A percentile compares a stretch with the other conserved stretches of the same genome.
Evolutionary conservation across 2,888 invertebrate species (phyloP).

Genomic region (Allacma fusca): DNA sequence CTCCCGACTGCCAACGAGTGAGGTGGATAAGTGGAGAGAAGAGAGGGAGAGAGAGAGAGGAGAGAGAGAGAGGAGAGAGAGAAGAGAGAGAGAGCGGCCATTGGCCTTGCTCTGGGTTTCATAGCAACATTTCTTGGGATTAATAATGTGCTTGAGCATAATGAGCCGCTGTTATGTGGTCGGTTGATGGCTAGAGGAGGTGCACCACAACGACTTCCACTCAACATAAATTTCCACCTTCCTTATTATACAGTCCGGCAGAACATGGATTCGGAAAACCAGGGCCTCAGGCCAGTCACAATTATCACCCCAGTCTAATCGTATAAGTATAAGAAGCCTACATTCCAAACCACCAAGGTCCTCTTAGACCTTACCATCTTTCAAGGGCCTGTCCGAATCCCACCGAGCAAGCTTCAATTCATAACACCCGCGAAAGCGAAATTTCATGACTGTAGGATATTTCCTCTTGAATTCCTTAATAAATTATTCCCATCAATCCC

Average conservation of each 20-base stretch:
- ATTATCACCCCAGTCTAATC: conserved; percentile 45
- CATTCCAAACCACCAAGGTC: not conserved
- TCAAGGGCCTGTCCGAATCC: not conserved
- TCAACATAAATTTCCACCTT: conserved; percentile 48
- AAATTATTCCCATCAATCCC: no score
- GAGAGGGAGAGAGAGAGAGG: not conserved
- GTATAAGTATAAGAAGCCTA: not conserved
- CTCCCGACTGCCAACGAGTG: not conserved
- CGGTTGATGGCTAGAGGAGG: conserved; percentile 45
- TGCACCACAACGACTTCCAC: conserved; percentile 48
- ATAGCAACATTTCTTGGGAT: conserved; percentile 44
- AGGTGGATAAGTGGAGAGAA: not conserved
- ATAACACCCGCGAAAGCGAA: no score
- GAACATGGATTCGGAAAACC: conserved; percentile 37
- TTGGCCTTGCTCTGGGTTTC: conserved; percentile 30
- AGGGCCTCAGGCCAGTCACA: conserved; percentile 37
- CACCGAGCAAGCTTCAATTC: no score
- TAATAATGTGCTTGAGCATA: conserved; percentile 49
- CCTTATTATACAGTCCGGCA: conserved; percentile 36
- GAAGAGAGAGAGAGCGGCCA: conserved; percentile 9
- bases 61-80: conserved; percentile 9
- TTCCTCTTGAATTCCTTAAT: no score
- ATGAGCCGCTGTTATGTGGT: conserved; percentile 49
- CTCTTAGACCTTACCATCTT: not conserved
- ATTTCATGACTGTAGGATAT: no score